phyloP scores from a whole-genome alignment of 2,113 vertebrate genomes.

The Nannobrachium achirus region DNA sequence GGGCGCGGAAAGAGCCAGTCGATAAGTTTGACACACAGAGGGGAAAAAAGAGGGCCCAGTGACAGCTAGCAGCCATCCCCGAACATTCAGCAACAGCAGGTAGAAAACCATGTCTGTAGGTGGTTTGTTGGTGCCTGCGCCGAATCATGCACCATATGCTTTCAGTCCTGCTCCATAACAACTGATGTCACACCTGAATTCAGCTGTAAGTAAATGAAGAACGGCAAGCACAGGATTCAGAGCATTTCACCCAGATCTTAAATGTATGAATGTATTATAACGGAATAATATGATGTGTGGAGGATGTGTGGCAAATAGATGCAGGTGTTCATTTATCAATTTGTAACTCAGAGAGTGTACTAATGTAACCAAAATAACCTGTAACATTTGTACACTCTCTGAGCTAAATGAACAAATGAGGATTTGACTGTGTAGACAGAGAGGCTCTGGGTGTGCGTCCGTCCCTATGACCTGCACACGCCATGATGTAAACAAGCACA shows the following conservation, averaged over 20 bases:
- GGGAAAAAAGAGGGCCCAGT: constrained; percentile 42
- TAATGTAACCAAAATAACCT: too few species aligned
- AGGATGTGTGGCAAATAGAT: constrained; percentile 35
- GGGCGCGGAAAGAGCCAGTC: constrained; percentile 68
- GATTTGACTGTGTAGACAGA: constrained; percentile 20
- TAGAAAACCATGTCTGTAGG: constrained; percentile 11
- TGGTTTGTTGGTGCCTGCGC: not conserved
- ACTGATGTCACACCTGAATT: not conserved
- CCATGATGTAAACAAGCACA: constrained; percentile 79
- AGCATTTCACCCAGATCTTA: not conserved
- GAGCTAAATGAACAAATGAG: too few species aligned
- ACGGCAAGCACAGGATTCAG: not conserved
- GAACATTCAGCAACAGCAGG: constrained; percentile 39
- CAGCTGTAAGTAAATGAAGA: not conserved
- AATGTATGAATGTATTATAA: not conserved
- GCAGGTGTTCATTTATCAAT: constrained; percentile 17
- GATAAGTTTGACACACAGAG: constrained; percentile 62
- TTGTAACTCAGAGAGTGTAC: too few species aligned
- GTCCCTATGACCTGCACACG: constrained; percentile 64
- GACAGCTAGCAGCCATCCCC: constrained; percentile 35
- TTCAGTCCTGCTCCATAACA: not conserved
- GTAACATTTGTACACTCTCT: too few species aligned
- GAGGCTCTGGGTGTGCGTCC: constrained; percentile 54
- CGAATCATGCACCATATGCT: constrained; percentile 2
- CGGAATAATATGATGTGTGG: too few species aligned